Evolutionary conservation across 2,888 invertebrate genomes (phyloP), one percentile per base, ranked within the genome.

Genomic region (Lordiphosa andalusiaca): DNA sequence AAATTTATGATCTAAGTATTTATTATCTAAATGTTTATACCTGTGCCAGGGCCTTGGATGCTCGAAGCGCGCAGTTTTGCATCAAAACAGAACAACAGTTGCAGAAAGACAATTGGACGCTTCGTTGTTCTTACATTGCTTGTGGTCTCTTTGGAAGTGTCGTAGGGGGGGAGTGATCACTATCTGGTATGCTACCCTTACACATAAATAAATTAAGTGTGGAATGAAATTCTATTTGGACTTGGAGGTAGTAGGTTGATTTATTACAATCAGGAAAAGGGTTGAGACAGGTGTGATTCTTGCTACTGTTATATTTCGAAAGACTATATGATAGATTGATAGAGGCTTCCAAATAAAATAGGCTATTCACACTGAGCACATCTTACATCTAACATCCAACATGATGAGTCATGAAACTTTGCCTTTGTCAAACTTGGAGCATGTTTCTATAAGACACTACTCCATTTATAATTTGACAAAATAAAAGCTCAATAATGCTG

Each of bases 61-160:
- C 74, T 63, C 57, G 62, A 68, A 69, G 67, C 39, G 53, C 74
- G 84, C 85, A 76, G 78, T 69, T 67, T 85, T 88, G 86, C 89
- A 87, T 87, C 88, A 88, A 87, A 86, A 88, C 89, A 85, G 88
- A 89, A 88, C 89, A 88, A 89, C 89, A 89, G 89, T 89, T 89
- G 89, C 89, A 89, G 87, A 88, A 89, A 89, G 89, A 89, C 89
- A 89, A 89, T 89, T 89, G 89, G 89, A 89, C 89, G 89, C 89
- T 88, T 87, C 87, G 89, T 85, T 89, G 89, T 89, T 88, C 88
- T 88, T 87, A 80, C 86, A 80, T 88, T 88, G 88, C 88, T 88
- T 86, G 87, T 88, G 88, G 81, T 88, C 85, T 75, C 88, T 87
- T 87, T 77, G 77, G 69, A 46, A 61, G 68, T 67, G 38, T 38